Percentiles rank a stretch among this genome's conserved stretches.
phyloP scores from a whole-genome alignment of 2,888 invertebrate genomes.

The Nematopogon swammerdamellus region DNA sequence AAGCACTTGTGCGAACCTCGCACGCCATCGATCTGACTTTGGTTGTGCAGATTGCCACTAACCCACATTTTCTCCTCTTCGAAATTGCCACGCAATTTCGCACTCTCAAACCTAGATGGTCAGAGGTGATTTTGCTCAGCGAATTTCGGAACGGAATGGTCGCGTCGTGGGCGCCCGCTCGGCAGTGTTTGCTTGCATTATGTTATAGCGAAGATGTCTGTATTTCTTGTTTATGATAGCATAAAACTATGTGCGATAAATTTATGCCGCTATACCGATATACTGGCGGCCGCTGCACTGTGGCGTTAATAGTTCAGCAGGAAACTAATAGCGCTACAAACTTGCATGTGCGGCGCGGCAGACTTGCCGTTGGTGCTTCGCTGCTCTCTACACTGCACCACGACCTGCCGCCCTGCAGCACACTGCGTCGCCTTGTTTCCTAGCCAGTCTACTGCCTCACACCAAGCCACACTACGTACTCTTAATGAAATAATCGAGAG shows the following conservation, averaged over 20 bases:
- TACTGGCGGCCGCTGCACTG: background rate
- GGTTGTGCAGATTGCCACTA: constrained; percentile 45
- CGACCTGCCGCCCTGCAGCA: no score
- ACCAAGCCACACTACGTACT: no score
- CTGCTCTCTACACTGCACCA: background rate
- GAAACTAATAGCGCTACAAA: background rate
- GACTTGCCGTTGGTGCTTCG: background rate
- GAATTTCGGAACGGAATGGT: constrained; percentile 8
- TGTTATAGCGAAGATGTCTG: constrained; percentile 43
- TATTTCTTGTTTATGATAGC: constrained; percentile 38
- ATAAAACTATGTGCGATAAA: constrained; percentile 42
- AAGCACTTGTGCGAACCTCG: background rate
- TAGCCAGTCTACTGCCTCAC: no score
- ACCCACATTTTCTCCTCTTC: constrained; percentile 27
- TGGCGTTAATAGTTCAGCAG: background rate
- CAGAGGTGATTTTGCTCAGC: no score
- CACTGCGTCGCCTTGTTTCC: no score
- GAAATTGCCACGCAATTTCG: constrained; percentile 31
- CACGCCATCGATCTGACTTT: constrained; percentile 21
- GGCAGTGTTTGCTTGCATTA: constrained; percentile 29
- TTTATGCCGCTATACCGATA: constrained; percentile 35
- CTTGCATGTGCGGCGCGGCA: background rate
- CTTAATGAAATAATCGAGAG: no score
- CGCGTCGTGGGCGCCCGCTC: constrained; percentile 25
- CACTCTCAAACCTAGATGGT: no score